Evolutionary conservation across 64 coral and sea anemone species (phyloP).

Genomic region (Actinia equina): DNA sequence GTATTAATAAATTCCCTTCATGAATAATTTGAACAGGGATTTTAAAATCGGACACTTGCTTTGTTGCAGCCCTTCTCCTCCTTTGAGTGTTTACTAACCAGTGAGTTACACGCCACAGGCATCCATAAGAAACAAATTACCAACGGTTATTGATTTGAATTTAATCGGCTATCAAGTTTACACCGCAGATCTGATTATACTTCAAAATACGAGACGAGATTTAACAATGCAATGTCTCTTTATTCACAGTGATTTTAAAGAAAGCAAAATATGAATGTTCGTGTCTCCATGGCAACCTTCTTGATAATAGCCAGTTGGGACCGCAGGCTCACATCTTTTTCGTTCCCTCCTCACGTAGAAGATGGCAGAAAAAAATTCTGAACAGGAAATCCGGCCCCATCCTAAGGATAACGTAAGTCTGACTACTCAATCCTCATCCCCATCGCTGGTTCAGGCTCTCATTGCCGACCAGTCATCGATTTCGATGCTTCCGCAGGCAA

Average conservation of each 20-base stretch:
- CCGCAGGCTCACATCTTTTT: conserved; percentile 39
- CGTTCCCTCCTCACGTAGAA: conserved; percentile 48
- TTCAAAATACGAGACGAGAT: conserved; percentile 35
- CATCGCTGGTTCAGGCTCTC: conserved; percentile 45
- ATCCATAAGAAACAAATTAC: too few species aligned
- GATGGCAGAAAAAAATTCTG: conserved; percentile 19
- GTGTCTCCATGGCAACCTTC: not conserved
- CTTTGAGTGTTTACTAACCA: too few species aligned
- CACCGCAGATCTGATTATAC: not conserved
- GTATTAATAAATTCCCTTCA: too few species aligned
- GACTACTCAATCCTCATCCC: not conserved
- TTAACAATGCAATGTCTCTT: conserved; percentile 73
- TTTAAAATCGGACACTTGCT: too few species aligned
- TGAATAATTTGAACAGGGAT: too few species aligned
- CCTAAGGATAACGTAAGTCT: conserved; percentile 47
- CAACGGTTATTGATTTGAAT: too few species aligned
- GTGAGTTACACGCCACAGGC: too few species aligned
- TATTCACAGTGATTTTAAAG: conserved; percentile 53
- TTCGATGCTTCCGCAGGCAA: conserved; percentile 28
- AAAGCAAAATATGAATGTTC: not conserved
- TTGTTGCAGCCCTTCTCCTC: too few species aligned
- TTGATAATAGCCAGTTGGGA: not conserved
- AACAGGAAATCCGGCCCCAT: conserved; percentile 32
- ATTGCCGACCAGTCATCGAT: conserved; percentile 46
- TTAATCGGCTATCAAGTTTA: too few species aligned